Conservation (phyloP, 2,888 invertebrate genomes). For the Calameuta pallipes region DNA sequence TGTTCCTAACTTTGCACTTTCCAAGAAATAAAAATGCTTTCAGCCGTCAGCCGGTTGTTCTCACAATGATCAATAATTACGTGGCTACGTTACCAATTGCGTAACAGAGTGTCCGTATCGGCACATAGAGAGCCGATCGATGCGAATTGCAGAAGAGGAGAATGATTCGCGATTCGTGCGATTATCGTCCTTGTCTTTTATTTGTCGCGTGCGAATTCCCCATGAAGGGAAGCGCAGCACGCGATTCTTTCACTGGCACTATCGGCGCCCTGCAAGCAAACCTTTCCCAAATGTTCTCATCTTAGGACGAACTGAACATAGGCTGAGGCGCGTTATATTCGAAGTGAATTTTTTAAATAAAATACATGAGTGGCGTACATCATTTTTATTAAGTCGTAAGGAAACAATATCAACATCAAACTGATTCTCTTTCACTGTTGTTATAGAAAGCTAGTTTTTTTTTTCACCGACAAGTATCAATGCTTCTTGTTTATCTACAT, state of each 20-base stretch:
- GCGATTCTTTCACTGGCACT: neutral
- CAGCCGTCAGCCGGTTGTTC: conserved; percentile 1
- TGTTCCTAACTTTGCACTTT: neutral
- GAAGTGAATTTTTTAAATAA: neutral
- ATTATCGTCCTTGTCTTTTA: neutral
- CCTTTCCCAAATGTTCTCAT: neutral
- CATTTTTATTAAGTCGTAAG: neutral
- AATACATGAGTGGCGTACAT: neutral
- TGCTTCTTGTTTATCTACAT: neutral
- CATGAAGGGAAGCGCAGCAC: neutral
- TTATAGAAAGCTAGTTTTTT: neutral
- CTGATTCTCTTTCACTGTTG: neutral
- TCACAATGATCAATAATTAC: conserved; percentile 5
- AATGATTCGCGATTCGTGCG: neutral
- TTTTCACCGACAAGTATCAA: neutral
- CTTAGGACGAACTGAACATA: neutral
- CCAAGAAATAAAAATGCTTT: conserved; percentile 2
- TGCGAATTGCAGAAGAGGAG: neutral
- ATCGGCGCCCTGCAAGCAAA: neutral
- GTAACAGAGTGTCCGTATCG: neutral
- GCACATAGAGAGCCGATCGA: neutral
- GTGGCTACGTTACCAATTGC: neutral
- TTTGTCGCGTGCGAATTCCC: neutral
- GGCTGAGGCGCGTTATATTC: neutral
- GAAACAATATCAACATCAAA: neutral